Percentiles rank a stretch among this genome's conserved stretches.
These are phyloP conservation scores for Lasioglossum pauxillum DNA, from an alignment of 2,888 invertebrate species.

Conservation along the genomic window DNA sequence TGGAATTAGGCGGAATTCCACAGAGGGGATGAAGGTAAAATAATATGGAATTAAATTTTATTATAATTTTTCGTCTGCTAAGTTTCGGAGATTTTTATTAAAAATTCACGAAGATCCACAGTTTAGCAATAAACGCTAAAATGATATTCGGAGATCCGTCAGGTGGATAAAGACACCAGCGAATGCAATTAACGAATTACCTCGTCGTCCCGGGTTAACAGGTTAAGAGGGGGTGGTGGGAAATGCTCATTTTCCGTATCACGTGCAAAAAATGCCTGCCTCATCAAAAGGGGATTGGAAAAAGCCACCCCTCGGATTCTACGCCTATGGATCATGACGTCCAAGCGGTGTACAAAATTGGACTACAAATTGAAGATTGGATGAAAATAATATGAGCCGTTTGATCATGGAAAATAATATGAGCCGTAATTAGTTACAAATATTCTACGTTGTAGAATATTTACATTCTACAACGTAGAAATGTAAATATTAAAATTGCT, in stretches of 20 bases:
- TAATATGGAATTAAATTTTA: no score
- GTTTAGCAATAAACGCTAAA: background rate
- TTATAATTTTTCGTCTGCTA: background rate
- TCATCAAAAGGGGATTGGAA: background rate
- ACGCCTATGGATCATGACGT: background rate
- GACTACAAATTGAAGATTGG: no score
- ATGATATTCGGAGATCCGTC: background rate
- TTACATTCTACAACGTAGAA: no score
- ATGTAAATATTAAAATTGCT: no score
- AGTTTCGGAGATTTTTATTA: background rate
- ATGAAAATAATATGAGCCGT: no score
- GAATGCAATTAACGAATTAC: constrained; percentile 1
- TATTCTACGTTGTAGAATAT: no score
- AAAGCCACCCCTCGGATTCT: background rate
- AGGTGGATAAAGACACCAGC: background rate
- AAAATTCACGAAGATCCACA: background rate
- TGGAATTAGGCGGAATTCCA: no score
- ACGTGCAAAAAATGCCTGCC: background rate
- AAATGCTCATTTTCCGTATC: background rate
- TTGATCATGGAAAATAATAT: no score
- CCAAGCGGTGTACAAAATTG: no score
- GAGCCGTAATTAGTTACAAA: no score
- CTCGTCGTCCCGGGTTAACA: background rate
- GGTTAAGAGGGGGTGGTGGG: background rate
- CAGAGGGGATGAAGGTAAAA: no score